phyloP scores from a whole-genome alignment of 1,140 invertebrate genomes.

The Drosophila obscura region DNA sequence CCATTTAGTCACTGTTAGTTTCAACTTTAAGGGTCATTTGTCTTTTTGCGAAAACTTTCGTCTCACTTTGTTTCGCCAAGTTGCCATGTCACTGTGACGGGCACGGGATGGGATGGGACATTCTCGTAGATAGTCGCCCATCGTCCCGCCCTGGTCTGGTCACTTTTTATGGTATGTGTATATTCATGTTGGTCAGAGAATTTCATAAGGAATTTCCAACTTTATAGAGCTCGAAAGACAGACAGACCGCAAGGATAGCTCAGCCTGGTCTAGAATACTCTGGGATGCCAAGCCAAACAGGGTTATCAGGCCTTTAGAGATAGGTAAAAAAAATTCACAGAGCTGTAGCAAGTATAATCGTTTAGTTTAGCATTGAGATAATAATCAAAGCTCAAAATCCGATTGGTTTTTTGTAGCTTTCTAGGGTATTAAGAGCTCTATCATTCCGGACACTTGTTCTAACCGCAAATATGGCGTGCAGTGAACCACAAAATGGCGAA shows the following conservation, averaged over 20 bases:
- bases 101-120: conserved; percentile 23
- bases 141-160: conserved; percentile 18
- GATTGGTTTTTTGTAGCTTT: no score
- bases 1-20: conserved; percentile 81
- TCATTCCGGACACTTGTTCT: conserved; percentile 2
- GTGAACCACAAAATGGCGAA: conserved; percentile 52
- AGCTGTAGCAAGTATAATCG: no score
- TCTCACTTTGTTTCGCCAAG: conserved; percentile 78
- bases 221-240: conserved; percentile 9
- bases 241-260: not conserved
- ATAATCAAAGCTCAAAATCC: no score
- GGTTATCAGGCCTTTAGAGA: no score
- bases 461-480: conserved; percentile 21
- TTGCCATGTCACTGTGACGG: conserved; percentile 67
- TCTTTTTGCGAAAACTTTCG: conserved; percentile 69
- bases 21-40: conserved; percentile 78
- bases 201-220: conserved; percentile 1
- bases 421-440: conserved; percentile 2
- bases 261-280: no score
- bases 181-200: conserved; percentile 30
- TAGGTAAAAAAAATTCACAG: no score
- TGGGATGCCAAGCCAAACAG: no score
- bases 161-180: conserved; percentile 17
- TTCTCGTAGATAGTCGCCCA: not conserved
- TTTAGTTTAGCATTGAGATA: no score